Evolutionary conservation across 2,113 vertebrate genomes (phyloP), one percentile per base, ranked within the genome.

Genomic region (Phrynosoma platyrhinos): DNA sequence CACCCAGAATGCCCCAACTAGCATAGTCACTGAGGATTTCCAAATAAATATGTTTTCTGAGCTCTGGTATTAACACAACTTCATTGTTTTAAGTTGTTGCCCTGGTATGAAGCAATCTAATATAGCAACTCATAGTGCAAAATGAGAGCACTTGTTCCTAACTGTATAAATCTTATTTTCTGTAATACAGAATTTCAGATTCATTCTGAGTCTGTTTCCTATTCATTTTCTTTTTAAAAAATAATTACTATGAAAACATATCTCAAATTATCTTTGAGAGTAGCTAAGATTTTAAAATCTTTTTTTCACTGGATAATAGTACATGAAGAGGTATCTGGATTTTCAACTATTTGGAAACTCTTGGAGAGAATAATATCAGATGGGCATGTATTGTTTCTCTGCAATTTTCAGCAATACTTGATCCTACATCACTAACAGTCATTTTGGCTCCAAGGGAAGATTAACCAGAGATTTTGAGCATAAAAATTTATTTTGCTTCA

Each of bases 401-500:
- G 68, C 84, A 74, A 83, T 66, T 87, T 80, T 13, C 87, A 79
- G 79, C 81, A 0, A 0, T 53, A 92, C 86, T 92, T 82, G 36
- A 90, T 93, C 88, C 84, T 85, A 20, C 78, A 88, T 89, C 2
- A 18, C 83, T 68, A 83, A 88, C 87, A 86, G 88, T 40, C 40
- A n/a, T 81, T 79, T 20, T 32, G 36, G 30, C 69, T 81, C 83
- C 87, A 68, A 52, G 58, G 86, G 87, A 66, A 72, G 14, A 76
- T 88, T 93, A 90, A 85, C 87, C 87, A 55, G 25, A 82, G 89
- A 72, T 88, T 85, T 53, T 5, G 25, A 83, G 32, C 47, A 90
- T 81, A 66, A 89, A 79, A 84, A 18, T 23, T 78, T 83, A 89
- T 90, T 42, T 90, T 91, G 80, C 62, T 78, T 86, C 91, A 90